These are phyloP conservation scores for Remorina albescens DNA, from an alignment of 2,797 vertebrate species.

Conservation along the genomic window DNA sequence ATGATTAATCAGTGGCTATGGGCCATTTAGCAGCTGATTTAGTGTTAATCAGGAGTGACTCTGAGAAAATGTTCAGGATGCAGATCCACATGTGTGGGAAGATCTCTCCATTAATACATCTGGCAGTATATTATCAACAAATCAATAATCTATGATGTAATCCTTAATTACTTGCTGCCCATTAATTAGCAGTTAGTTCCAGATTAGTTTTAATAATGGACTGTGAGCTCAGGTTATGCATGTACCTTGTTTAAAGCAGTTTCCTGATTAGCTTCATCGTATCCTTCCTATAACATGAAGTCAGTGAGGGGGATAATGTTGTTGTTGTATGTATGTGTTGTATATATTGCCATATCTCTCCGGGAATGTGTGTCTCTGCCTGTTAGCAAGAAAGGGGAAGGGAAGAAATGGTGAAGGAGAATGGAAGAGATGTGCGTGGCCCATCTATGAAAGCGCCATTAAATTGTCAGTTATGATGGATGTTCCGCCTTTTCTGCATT, in stretches of 20 bases:
- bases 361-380: slow-evolving; percentile 27
- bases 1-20: slow-evolving; percentile 24
- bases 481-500: slow-evolving; percentile 87
- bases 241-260: neutral
- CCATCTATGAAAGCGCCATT: slow-evolving; percentile 85
- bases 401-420: slow-evolving; percentile 60
- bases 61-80: slow-evolving; percentile 21
- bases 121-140: slow-evolving; percentile 1
- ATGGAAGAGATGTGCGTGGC: slow-evolving; percentile 77
- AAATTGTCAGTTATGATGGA: slow-evolving; percentile 89
- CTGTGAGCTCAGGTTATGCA: neutral
- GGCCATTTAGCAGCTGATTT: slow-evolving; percentile 46
- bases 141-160: neutral
- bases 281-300: slow-evolving; percentile 30
- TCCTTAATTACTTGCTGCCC: slow-evolving; percentile 8
- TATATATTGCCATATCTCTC: neutral
- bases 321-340: slow-evolving; percentile 10
- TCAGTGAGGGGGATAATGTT: slow-evolving; percentile 40
- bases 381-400: slow-evolving; percentile 19
- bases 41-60: slow-evolving; percentile 32
- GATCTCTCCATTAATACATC: slow-evolving; percentile 30
- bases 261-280: slow-evolving; percentile 28
- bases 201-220: slow-evolving; percentile 9
- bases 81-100: slow-evolving; percentile 29
- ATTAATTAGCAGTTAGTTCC: neutral